Evolutionary conservation across 2,113 vertebrate genomes (phyloP).

Genomic region (Paramormyrops kingsleyae): DNA sequence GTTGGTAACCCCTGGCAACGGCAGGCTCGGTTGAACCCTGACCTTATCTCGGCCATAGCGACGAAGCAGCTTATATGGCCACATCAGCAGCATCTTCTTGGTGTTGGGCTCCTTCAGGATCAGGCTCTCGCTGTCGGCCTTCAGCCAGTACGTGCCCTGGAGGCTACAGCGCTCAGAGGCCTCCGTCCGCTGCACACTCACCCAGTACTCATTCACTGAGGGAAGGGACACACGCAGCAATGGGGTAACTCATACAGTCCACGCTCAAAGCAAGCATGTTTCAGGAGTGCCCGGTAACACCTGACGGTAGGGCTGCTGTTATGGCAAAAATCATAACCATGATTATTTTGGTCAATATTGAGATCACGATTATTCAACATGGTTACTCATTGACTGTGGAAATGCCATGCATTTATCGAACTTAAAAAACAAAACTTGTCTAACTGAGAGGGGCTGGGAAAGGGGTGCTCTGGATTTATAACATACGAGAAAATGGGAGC

Average conservation of each 20-base stretch:
- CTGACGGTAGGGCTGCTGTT: neutral
- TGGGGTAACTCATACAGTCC: neutral
- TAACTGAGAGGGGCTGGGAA: neutral
- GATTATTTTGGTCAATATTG: neutral
- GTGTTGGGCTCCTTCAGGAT: constrained; percentile 71
- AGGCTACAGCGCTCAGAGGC: constrained; percentile 81
- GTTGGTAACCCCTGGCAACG: neutral
- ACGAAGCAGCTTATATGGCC: constrained; percentile 91
- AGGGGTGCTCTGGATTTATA: neutral
- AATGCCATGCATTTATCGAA: neutral
- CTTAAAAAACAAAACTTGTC: too few species aligned
- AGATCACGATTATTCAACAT: neutral
- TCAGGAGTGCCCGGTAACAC: neutral
- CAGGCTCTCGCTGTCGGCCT: constrained; percentile 68
- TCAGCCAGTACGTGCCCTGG: constrained; percentile 73
- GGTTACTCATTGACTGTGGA: neutral
- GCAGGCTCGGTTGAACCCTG: constrained; percentile 17
- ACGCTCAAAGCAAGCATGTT: neutral
- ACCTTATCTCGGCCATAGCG: constrained; percentile 93
- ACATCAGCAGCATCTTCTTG: constrained; percentile 63
- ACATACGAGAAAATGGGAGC: neutral
- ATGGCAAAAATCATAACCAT: neutral
- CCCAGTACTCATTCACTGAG: constrained; percentile 84
- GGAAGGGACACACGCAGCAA: neutral
- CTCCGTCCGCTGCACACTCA: constrained; percentile 80